Conservation (phyloP, 2,888 invertebrate species). For the Lasioglossum zephyrum region DNA sequence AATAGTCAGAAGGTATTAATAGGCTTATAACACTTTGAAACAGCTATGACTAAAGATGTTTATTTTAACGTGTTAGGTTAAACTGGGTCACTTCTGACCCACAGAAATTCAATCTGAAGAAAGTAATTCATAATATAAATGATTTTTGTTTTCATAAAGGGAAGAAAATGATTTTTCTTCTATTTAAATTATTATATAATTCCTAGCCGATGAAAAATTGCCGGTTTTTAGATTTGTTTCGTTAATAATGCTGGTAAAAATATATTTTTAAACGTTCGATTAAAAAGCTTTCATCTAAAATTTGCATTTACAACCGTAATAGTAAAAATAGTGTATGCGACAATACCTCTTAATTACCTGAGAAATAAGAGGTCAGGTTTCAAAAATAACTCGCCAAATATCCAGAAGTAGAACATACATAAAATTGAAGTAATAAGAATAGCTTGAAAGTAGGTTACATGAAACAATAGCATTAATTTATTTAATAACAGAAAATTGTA, state of each 20-base stretch:
- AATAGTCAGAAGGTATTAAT: not conserved
- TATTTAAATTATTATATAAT: not conserved
- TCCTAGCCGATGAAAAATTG: not conserved
- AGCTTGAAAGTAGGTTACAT: not conserved
- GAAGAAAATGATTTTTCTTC: not conserved
- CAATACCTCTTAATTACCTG: not conserved
- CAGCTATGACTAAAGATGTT: not conserved
- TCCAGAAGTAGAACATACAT: not conserved
- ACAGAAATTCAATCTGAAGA: no score
- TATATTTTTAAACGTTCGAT: not conserved
- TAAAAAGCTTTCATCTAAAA: not conserved
- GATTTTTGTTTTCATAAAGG: not conserved
- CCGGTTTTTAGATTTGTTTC: not conserved
- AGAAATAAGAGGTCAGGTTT: not conserved
- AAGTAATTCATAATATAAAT: no score
- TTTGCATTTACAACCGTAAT: not conserved
- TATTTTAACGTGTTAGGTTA: not conserved
- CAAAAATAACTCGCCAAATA: conserved; percentile 1
- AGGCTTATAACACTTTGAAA: not conserved
- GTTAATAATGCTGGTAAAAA: not conserved
- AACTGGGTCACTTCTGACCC: not conserved
- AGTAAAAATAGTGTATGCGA: not conserved
- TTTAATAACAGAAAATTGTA: not conserved
- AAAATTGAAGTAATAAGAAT: not conserved
- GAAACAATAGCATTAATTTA: not conserved